Evolutionary conservation across 2,113 vertebrate species (phyloP), one percentile per base, ranked within the genome.

Genomic region (Tupaia tana): DNA sequence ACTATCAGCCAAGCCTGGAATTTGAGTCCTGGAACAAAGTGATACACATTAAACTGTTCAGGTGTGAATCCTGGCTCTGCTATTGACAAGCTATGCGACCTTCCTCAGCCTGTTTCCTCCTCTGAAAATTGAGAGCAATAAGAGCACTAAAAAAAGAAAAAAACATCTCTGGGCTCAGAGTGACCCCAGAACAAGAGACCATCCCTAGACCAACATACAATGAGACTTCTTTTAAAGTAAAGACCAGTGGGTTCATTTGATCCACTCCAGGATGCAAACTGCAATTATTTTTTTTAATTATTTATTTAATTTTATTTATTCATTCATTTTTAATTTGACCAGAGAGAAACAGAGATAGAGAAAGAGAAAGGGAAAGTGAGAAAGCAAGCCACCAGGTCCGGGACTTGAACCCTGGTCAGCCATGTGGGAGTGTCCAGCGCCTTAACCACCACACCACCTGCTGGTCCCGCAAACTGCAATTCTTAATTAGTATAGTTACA

Each of bases 401-500:
- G n/a, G n/a, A n/a, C n/a, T n/a, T n/a, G n/a, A n/a, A n/a, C n/a
- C n/a, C n/a, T n/a, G n/a, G n/a, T n/a, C n/a, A n/a, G n/a, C n/a
- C n/a, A n/a, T n/a, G n/a, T n/a, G n/a, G n/a, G n/a, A n/a, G n/a
- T n/a, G n/a, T n/a, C n/a, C n/a, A n/a, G n/a, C n/a, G n/a, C n/a
- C n/a, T n/a, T n/a, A n/a, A n/a, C n/a, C n/a, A n/a, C n/a, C n/a
- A n/a, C n/a, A n/a, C n/a, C n/a, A n/a, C n/a, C n/a, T n/a, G n/a
- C n/a, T n/a, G n/a, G n/a, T n/a, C n/a, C n/a, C n/a, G 0, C 56
- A 73, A 90, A 8, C 13, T 81, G 71, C 2, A 63, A 43, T 16
- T 96, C 66, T 86, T 86, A 67, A 82, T 87, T 88, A 70, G 66
- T 27, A 66, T 75, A 70, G 78, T 73, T 58, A 82, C 13, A 59